Conservation (phyloP, 2,888 invertebrate genomes). For the Reticulitermes lucifugus region DNA sequence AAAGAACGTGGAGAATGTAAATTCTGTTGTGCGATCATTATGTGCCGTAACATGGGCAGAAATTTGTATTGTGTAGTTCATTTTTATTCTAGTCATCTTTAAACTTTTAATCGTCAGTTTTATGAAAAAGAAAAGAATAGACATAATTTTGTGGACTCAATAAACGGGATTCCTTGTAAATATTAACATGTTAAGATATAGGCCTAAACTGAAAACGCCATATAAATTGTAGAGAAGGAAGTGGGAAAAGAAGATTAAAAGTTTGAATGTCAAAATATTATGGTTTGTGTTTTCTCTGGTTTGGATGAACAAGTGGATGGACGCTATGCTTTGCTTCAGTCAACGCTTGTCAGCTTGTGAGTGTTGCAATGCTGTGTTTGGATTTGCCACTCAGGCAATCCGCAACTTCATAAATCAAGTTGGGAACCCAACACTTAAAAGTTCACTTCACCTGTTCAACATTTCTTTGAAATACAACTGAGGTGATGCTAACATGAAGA, state of each 20-base stretch:
- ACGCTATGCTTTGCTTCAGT: background rate
- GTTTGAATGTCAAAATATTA: slow-evolving; percentile 5
- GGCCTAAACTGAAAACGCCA: background rate
- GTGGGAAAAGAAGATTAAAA: background rate
- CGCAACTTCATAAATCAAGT: slow-evolving; percentile 6
- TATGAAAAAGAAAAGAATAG: too few relatives aligned
- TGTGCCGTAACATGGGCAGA: too few relatives aligned
- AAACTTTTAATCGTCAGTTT: too few relatives aligned
- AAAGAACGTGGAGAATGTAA: too few relatives aligned
- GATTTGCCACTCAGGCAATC: background rate
- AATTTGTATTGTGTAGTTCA: too few relatives aligned
- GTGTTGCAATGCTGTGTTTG: background rate
- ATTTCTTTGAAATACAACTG: background rate
- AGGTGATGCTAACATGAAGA: background rate
- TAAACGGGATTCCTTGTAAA: background rate
- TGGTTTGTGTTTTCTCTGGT: background rate
- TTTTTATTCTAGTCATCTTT: too few relatives aligned
- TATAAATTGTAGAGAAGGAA: background rate
- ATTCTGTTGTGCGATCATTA: too few relatives aligned
- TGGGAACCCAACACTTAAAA: background rate
- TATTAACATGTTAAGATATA: background rate
- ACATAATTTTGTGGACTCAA: background rate
- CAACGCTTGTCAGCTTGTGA: background rate
- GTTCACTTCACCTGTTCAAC: background rate
- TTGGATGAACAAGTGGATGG: slow-evolving; percentile 1